A percentile compares a stretch with the other conserved stretches of the same genome.
phyloP scores from a whole-genome alignment of 2,113 vertebrate genomes.

The Puntigrus tetrazona region DNA sequence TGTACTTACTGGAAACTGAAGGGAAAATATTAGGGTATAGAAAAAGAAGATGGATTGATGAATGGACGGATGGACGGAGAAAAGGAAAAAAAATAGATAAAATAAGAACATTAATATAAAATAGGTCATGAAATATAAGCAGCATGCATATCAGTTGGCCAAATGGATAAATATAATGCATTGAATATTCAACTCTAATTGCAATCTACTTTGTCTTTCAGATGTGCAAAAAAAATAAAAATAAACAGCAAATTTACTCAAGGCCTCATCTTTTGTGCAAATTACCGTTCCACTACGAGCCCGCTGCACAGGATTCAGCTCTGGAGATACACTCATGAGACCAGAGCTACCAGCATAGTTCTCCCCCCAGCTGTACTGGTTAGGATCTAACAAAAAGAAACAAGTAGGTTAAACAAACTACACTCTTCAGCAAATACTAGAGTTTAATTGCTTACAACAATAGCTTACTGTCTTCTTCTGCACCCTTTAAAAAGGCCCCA shows the following conservation, averaged over 20 bases:
- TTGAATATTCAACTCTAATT: background rate
- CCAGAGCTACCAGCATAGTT: slow-evolving; percentile 97
- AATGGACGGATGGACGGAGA: slow-evolving; percentile 42
- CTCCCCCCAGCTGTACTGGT: slow-evolving; percentile 98
- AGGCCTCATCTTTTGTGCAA: background rate
- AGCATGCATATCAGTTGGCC: background rate
- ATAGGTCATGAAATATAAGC: background rate
- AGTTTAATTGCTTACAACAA: background rate
- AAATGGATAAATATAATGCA: slow-evolving; percentile 2
- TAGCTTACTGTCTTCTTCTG: slow-evolving; percentile 96
- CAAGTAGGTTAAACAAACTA: background rate
- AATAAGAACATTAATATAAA: background rate
- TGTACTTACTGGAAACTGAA: slow-evolving; percentile 79
- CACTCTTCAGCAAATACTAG: background rate
- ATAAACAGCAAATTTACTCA: background rate
- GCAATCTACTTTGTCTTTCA: background rate
- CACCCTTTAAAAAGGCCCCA: slow-evolving; percentile 96
- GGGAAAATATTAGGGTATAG: slow-evolving; percentile 63
- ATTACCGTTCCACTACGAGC: slow-evolving; percentile 94
- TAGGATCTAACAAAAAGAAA: slow-evolving; percentile 82
- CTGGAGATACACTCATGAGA: slow-evolving; percentile 92
- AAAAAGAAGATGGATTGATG: slow-evolving; percentile 52
- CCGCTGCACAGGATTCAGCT: slow-evolving; percentile 87
- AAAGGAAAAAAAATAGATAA: background rate
- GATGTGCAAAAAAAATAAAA: background rate